These are phyloP conservation scores for Scatophagus argus DNA, from an alignment of 2,113 vertebrate species.

Conservation along the genomic window DNA sequence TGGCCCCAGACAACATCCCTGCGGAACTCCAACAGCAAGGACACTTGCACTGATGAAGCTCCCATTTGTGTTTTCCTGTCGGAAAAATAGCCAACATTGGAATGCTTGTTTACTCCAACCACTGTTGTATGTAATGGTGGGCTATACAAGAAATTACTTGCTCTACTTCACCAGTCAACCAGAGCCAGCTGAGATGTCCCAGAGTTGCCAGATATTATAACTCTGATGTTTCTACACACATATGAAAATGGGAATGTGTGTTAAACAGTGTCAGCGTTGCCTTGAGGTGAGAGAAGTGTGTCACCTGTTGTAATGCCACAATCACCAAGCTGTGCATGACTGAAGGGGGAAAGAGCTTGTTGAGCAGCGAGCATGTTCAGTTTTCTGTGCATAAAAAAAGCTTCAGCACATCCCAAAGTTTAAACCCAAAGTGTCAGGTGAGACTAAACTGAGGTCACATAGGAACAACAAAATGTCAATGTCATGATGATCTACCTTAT, in stretches of 20 bases:
- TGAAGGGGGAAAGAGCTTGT: not conserved
- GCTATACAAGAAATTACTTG: not conserved
- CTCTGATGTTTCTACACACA: not conserved
- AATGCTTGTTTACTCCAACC: not conserved
- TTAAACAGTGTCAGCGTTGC: not conserved
- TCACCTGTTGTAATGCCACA: slow-evolving; percentile 5
- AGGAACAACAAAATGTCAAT: too few relatives aligned
- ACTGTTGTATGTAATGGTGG: not conserved
- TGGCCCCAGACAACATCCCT: not conserved
- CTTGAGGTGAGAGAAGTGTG: slow-evolving; percentile 18
- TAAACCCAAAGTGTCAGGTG: not conserved
- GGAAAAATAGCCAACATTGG: not conserved
- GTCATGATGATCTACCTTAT: not conserved
- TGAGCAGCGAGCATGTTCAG: not conserved
- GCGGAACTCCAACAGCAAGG: not conserved
- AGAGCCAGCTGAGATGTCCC: slow-evolving; percentile 20
- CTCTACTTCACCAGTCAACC: not conserved
- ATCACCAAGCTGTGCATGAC: not conserved
- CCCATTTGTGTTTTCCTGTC: not conserved
- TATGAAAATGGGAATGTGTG: not conserved
- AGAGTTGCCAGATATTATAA: slow-evolving; percentile 20
- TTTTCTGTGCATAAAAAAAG: not conserved
- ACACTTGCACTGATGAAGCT: not conserved
- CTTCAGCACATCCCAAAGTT: not conserved
- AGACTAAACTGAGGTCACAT: too few relatives aligned